Evolutionary conservation across 2,113 vertebrate genomes (phyloP).

Genomic region (Solenodon paradoxus): DNA sequence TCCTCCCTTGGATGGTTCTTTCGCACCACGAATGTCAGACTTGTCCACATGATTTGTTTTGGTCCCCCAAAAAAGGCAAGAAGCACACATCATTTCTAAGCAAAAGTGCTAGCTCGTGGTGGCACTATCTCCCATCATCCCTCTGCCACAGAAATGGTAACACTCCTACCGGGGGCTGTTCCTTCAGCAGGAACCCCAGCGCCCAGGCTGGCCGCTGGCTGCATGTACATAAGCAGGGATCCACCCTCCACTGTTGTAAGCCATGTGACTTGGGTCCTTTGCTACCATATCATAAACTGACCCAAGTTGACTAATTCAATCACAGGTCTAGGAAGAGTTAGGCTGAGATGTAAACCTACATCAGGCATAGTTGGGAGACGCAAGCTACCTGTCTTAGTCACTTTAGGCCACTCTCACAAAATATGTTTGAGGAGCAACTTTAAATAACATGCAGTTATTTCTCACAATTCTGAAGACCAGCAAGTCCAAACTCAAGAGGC

Average conservation of each 20-base stretch:
- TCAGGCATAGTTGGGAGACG: background rate
- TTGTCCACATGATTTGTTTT: background rate
- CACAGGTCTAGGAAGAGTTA: background rate
- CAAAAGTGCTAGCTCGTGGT: background rate
- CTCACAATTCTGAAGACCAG: background rate
- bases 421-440: background rate
- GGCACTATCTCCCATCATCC: background rate
- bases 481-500: background rate
- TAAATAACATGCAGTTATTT: background rate
- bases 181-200: background rate
- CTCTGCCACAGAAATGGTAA: background rate
- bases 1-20: background rate
- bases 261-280: background rate
- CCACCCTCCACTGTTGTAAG: background rate
- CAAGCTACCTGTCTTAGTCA: background rate
- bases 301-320: background rate
- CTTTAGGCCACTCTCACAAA: background rate
- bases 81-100: background rate
- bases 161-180: background rate
- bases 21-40: background rate
- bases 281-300: background rate
- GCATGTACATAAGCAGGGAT: background rate
- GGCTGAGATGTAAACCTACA: background rate
- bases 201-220: background rate
- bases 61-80: background rate